Evolutionary conservation across 2,797 vertebrate species (phyloP).

Genomic region (Ptychobarbus kaznakovi): DNA sequence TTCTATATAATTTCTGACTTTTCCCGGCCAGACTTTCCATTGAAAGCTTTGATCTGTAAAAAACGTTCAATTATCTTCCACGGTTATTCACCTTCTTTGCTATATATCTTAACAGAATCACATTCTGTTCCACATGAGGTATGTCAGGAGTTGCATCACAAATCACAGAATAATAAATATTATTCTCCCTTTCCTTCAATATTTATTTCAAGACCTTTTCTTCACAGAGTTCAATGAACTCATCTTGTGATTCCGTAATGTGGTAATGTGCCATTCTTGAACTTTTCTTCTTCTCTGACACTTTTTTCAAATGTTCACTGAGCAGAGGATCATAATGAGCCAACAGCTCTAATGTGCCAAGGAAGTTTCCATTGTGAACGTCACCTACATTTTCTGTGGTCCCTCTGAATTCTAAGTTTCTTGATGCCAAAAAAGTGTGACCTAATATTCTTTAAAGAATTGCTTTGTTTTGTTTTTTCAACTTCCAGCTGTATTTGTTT

Average conservation of each 20-base stretch:
- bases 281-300: not conserved
- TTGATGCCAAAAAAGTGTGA: constrained; percentile 26
- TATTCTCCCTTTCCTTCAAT: constrained; percentile 19
- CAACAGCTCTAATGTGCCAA: not conserved
- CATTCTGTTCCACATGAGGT: constrained; percentile 51
- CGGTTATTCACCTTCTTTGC: constrained; percentile 40
- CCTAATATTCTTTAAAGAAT: not conserved
- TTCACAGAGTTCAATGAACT: constrained; percentile 46
- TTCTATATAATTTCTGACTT: too few relatives aligned
- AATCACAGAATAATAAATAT: constrained; percentile 52
- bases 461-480: not conserved
- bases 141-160: constrained; percentile 57
- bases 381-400: constrained; percentile 28
- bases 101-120: constrained; percentile 55
- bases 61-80: constrained; percentile 3
- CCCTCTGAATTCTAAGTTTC: constrained; percentile 1
- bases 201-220: constrained; percentile 48
- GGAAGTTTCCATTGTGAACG: constrained; percentile 36
- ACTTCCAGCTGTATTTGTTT: not conserved
- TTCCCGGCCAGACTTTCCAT: too few relatives aligned
- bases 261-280: not conserved
- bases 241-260: constrained; percentile 19
- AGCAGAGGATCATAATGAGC: not conserved
- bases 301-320: not conserved
- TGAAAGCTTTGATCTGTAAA: too few relatives aligned